phyloP scores from a whole-genome alignment of 2,113 vertebrate genomes.

The Macroglossus sobrinus region DNA sequence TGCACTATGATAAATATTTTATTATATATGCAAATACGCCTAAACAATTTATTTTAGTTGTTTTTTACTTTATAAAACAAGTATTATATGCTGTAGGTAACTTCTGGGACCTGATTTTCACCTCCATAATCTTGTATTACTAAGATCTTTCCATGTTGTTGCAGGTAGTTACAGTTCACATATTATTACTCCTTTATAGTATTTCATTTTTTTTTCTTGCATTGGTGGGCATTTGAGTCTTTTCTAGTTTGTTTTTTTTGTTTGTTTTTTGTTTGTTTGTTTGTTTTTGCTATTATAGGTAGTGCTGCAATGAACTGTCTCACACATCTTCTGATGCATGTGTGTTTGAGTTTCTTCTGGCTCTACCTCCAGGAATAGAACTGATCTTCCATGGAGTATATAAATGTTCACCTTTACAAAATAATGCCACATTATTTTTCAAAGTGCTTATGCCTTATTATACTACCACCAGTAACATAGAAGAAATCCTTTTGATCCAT shows the following conservation, averaged over 20 bases:
- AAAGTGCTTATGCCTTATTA: background rate
- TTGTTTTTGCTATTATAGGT: background rate
- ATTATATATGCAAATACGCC: background rate
- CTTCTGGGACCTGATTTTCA: background rate
- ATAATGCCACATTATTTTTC: background rate
- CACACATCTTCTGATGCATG: background rate
- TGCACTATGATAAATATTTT: background rate
- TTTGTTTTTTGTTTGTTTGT: no score
- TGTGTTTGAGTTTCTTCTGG: background rate
- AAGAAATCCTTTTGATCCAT: background rate
- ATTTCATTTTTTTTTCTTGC: background rate
- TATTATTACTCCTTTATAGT: background rate
- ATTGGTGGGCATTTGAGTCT: background rate
- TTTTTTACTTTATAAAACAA: conserved; percentile 19
- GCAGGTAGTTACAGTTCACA: background rate
- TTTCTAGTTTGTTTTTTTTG: background rate
- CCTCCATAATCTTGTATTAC: background rate
- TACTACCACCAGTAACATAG: background rate
- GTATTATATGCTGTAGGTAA: background rate
- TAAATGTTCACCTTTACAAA: background rate
- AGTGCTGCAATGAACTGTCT: background rate
- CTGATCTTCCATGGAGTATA: background rate
- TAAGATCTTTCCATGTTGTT: background rate
- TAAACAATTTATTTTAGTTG: background rate
- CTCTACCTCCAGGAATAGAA: background rate